Evolutionary conservation across 2,797 vertebrate species (phyloP), one percentile per base, ranked within the genome.

Genomic region (Antrozous pallidus): DNA sequence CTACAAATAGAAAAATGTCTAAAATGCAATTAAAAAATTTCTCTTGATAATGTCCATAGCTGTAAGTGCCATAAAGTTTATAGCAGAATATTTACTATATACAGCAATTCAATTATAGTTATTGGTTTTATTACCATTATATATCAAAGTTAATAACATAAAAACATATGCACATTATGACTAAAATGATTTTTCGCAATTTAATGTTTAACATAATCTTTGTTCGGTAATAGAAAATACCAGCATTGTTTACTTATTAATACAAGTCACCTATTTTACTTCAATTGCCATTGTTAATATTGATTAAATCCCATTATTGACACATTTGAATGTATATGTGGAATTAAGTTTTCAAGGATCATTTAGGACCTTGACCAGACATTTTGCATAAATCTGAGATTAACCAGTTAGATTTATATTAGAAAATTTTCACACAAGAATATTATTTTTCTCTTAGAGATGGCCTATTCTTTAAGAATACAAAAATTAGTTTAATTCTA

Each of bases 221-320:
- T 84, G 40, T 75, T 77, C 31, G 69, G 67, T 82, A 77, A 71
- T 33, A 84, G 75, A 91, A 91, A 91, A 91, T 36, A 75, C 11
- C 74, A 93, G 49, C 83, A 75, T 94, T 93, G 13, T 51, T 95
- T 84, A 70, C 45, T 92, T 78, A 65, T 88, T 88, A 96, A 77
- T 81, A 91, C 78, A 95, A 49, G 70, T 78, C 83, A 75, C 70
- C n/a, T 73, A 73, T 85, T 92, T 90, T 88, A 85, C 88, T 93
- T 67, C 69, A 87, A 84, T 95, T 88, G 20, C 58, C 54, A 80
- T 84, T 93, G 33, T 63, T 84, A 47, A 84, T 82, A 91, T 4
- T 90, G 78, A 91, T 83, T 91, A 95, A 88, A 91, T 49, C 69
- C 67, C 20, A 87, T 83, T 91, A 90, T 88, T 90, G 94, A 93